Evolutionary conservation across 1,140 invertebrate genomes (phyloP).

Genomic region (Vollenhovia emeryi): DNA sequence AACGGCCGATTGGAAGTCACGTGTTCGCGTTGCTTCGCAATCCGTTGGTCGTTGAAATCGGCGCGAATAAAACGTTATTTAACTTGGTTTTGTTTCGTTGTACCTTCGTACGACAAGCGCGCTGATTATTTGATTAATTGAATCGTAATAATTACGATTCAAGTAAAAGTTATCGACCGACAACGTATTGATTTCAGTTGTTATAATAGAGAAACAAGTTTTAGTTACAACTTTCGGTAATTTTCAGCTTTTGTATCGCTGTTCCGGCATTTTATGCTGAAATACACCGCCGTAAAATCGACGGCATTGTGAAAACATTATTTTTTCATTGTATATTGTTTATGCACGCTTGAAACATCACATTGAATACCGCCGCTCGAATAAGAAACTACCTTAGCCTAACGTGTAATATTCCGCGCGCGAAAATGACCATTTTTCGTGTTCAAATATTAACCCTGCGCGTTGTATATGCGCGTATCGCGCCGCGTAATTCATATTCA

Average conservation of each 20-base stretch:
- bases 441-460: slow-evolving; percentile 28
- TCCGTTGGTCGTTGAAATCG: background rate
- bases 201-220: background rate
- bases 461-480: background rate
- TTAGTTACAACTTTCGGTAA: background rate
- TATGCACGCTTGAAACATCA: background rate
- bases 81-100: background rate
- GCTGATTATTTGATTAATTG: background rate
- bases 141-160: background rate
- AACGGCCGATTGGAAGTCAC: background rate
- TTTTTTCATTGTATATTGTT: slow-evolving; percentile 14
- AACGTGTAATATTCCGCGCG: background rate
- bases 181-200: background rate
- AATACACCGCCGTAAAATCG: background rate
- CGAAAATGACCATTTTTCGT: slow-evolving; percentile 15
- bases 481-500: slow-evolving; percentile 10
- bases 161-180: background rate
- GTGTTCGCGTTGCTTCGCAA: background rate
- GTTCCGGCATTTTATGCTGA: background rate
- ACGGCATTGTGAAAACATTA: background rate
- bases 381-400: background rate
- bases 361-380: background rate
- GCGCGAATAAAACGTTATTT: background rate
- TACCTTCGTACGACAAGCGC: background rate
- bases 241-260: background rate